Base-by-base conservation (phyloP, 2,113 vertebrate species). In the Zeus faber region DNA sequence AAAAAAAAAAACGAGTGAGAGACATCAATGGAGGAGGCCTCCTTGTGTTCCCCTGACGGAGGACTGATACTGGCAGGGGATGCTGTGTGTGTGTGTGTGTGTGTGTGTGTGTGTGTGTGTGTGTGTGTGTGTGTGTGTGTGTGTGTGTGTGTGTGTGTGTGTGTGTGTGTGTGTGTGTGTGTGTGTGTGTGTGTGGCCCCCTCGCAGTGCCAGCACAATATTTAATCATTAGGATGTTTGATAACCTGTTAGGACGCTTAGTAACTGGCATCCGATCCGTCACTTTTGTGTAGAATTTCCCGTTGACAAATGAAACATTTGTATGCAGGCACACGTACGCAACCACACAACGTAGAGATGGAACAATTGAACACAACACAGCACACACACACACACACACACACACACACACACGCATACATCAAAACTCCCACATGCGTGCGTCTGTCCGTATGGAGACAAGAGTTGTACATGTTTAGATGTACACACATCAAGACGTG, bases 161-260 rank as follows among this genome's bases (percentile, higher is more conserved):
- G 37, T 40, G 11, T 17, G 7, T 14, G 24, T 53, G 23, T 31
- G 44, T 44, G 41, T 33, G 27, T 16, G 6, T 21, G 44, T 26
- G 8, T 29, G 9, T 20, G 25, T 13, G 26, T 49, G 11, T 47
- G 22, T 25, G 22, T 25, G 22, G n/a, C n/a, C n/a, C n/a, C n/a
- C n/a, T 39, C 54, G 37, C 4, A 54, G 45, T 25, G 45, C 40
- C 2, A 27, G 13, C 43, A 2, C 56, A 22, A 61, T 74, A 62
- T 81, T 79, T 77, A 76, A 76, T 82, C 77, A 82, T 67, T 53
- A 60, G 47, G 1, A 33, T 76, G 78, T 83, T 85, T 83, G 72
- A 68, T 81, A 83, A 71, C 61, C 72, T 80, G 77, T 74, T 65
- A 9, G 41, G n/a, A 22, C 27, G 60, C 27, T 57, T 58, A 25